These are phyloP conservation scores for Zapus hudsonius DNA, from an alignment of 2,113 vertebrate species.

Conservation along the genomic window DNA sequence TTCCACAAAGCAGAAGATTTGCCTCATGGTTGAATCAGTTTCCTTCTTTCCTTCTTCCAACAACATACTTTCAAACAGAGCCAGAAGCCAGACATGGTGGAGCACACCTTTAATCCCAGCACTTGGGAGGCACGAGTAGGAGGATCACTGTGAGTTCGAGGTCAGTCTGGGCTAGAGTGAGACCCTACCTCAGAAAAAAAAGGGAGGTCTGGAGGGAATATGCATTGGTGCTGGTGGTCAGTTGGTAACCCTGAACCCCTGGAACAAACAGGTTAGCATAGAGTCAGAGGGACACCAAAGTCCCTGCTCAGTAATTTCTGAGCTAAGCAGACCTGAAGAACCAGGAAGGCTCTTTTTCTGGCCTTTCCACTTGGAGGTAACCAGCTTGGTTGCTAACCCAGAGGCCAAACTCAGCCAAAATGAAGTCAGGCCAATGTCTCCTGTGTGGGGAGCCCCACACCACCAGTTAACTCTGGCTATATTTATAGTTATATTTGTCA, in stretches of 20 bases:
- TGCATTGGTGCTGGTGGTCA: neutral
- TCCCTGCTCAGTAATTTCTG: neutral
- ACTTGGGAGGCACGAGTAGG: no score
- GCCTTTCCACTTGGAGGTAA: slow-evolving; percentile 15
- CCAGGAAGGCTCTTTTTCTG: neutral
- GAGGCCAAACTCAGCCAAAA: neutral
- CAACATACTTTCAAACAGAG: neutral
- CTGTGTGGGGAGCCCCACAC: neutral
- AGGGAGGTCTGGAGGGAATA: neutral
- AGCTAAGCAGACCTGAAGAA: neutral
- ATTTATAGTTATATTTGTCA: neutral
- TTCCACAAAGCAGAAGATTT: neutral
- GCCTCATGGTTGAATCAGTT: neutral
- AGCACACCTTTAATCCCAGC: no score
- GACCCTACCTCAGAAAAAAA: no score
- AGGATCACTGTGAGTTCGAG: no score
- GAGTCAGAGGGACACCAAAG: neutral
- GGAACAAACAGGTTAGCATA: neutral
- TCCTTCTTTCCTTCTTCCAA: neutral
- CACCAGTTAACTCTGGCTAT: neutral
- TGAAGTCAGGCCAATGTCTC: neutral
- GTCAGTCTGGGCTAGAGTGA: no score
- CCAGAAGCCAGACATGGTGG: no score
- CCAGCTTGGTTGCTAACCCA: neutral
- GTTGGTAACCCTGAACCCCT: no score